Percentiles rank a stretch among this genome's conserved stretches.
phyloP scores from a whole-genome alignment of 1,140 invertebrate species.

The Trichonephila inaurata region DNA sequence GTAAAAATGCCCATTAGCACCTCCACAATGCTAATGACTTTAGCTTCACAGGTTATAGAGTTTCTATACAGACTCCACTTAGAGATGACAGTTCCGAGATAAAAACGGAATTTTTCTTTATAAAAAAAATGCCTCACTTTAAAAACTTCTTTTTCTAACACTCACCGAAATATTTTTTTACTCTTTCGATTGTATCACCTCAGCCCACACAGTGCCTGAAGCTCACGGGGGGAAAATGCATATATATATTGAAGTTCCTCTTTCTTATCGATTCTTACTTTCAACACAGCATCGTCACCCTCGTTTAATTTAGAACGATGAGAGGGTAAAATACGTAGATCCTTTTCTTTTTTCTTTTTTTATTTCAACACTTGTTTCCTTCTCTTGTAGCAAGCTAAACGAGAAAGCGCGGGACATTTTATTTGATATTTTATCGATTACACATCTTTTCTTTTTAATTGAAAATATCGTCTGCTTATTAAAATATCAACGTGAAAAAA shows the following conservation, averaged over 20 bases:
- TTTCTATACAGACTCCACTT: neutral
- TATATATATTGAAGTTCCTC: conserved; percentile 5
- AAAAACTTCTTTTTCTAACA: neutral
- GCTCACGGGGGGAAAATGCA: neutral
- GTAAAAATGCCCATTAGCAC: conserved; percentile 43
- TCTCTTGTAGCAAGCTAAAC: too few relatives aligned
- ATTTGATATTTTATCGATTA: neutral
- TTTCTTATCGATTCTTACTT: conserved; percentile 27
- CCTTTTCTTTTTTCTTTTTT: neutral
- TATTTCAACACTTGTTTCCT: neutral
- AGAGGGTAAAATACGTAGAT: neutral
- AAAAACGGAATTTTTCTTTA: neutral
- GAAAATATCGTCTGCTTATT: neutral
- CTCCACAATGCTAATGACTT: conserved; percentile 53
- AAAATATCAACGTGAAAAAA: neutral
- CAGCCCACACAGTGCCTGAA: neutral
- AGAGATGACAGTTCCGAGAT: conserved; percentile 15
- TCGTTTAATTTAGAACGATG: neutral
- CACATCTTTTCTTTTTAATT: neutral
- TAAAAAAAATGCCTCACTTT: neutral
- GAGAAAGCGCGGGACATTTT: neutral
- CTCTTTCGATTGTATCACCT: neutral
- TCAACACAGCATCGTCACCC: neutral
- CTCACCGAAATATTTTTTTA: neutral
- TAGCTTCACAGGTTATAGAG: conserved; percentile 20